Percentiles rank a stretch among this genome's conserved stretches.
Conservation (phyloP, 2,797 vertebrate genomes). For the Spinus pinus region DNA sequence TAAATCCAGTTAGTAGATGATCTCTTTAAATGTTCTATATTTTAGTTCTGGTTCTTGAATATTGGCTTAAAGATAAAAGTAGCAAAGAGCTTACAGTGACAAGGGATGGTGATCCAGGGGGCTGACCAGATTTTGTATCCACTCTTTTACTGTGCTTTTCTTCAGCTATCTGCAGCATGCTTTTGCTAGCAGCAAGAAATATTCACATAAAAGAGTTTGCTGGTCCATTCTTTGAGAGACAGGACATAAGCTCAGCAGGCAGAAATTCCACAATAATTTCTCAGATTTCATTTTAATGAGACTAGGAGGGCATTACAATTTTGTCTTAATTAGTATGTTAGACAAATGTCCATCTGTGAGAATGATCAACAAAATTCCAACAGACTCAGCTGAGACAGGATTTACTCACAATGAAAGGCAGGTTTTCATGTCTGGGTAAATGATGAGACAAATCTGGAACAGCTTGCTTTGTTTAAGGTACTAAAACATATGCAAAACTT, state of each 20-base stretch:
- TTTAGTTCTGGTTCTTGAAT: not conserved
- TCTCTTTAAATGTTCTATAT: not conserved
- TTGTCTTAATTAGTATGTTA: not conserved
- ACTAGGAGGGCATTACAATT: not conserved
- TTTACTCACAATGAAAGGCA: not conserved
- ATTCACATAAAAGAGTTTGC: not conserved
- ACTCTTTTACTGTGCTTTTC: not conserved
- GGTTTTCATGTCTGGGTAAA: not conserved
- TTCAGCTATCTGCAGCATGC: not conserved
- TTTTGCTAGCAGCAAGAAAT: slow-evolving; percentile 12
- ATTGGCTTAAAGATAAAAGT: not conserved
- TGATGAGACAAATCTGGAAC: not conserved
- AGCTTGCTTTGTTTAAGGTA: not conserved
- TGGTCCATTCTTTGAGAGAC: not conserved
- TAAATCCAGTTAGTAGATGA: not conserved
- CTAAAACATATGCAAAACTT: not conserved
- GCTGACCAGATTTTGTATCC: not conserved
- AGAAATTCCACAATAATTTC: not conserved
- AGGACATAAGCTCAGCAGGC: not conserved
- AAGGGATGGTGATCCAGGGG: not conserved
- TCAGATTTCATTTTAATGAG: not conserved
- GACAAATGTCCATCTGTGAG: not conserved
- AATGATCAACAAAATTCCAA: not conserved
- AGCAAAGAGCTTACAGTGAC: not conserved
- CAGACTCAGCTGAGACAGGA: not conserved